Conservation (phyloP, 2,888 invertebrate species). For the Barypeithes pellucidus region DNA sequence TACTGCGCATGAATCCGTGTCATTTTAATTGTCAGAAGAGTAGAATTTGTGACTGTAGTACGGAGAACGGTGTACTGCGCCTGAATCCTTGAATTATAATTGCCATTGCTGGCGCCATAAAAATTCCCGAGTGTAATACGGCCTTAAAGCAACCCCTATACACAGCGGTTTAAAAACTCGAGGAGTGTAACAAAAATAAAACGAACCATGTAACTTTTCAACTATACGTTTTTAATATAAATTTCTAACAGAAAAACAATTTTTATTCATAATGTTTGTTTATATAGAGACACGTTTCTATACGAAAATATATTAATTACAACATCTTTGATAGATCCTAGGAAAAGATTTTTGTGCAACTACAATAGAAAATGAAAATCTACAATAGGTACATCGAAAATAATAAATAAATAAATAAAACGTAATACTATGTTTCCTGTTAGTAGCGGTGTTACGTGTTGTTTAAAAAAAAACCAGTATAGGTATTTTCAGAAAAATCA, state of each 20-base stretch:
- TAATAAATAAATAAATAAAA: conserved; percentile 46
- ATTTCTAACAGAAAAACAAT: conserved; percentile 42
- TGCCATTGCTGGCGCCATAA: too few species aligned
- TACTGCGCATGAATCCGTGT: too few species aligned
- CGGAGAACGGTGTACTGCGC: too few species aligned
- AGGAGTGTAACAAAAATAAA: conserved; percentile 21
- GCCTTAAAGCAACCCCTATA: too few species aligned
- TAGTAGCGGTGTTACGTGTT: not conserved
- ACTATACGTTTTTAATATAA: conserved; percentile 39
- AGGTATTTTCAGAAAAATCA: conserved; percentile 12
- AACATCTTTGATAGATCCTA: conserved; percentile 22
- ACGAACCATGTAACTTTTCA: conserved; percentile 1
- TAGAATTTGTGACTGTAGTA: too few species aligned
- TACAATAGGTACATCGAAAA: conserved; percentile 27
- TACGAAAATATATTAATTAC: conserved; percentile 30
- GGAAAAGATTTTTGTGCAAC: conserved; percentile 31
- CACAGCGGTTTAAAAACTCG: too few species aligned
- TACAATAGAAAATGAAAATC: conserved; percentile 15
- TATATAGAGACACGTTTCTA: conserved; percentile 27
- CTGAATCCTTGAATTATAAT: too few species aligned
- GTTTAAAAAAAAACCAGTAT: conserved; percentile 8
- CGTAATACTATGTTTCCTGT: conserved; percentile 21
- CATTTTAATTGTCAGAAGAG: too few species aligned
- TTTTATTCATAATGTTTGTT: conserved; percentile 21
- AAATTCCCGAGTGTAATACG: too few species aligned